These are phyloP conservation scores for Potamilus streckersoni DNA, from an alignment of 1,140 invertebrate species.

Conservation along the genomic window DNA sequence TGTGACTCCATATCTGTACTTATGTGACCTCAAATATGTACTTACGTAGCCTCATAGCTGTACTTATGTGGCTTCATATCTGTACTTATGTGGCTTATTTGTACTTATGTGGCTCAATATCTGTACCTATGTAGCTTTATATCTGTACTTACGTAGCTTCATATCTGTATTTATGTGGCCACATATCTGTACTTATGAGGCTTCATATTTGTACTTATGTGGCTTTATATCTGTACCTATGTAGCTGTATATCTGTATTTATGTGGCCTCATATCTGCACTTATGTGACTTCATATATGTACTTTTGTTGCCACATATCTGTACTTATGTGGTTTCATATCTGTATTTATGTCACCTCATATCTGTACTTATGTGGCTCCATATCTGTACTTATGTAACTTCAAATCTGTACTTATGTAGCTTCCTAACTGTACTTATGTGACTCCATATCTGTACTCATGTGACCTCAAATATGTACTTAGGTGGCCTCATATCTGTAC, in stretches of 20 bases:
- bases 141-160: background rate
- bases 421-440: background rate
- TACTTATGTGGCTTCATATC: conserved; percentile 88
- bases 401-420: background rate
- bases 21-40: conserved; percentile 84
- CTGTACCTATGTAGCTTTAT: too few species aligned
- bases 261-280: too few species aligned
- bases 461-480: background rate
- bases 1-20: conserved; percentile 63
- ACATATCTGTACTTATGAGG: too few species aligned
- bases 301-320: too few species aligned
- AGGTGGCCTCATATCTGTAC: background rate
- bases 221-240: too few species aligned
- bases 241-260: too few species aligned
- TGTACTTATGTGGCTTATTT: conserved; percentile 82
- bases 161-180: too few species aligned
- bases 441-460: background rate
- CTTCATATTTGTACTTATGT: too few species aligned
- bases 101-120: too few species aligned
- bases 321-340: background rate
- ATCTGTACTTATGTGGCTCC: background rate
- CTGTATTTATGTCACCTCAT: background rate
- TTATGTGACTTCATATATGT: background rate
- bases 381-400: background rate
- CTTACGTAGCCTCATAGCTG: conserved; percentile 83